A percentile compares a stretch with the other conserved stretches of the same genome.
phyloP scores from a whole-genome alignment of 2,113 vertebrate species.

The Oreochromis spilurus region DNA sequence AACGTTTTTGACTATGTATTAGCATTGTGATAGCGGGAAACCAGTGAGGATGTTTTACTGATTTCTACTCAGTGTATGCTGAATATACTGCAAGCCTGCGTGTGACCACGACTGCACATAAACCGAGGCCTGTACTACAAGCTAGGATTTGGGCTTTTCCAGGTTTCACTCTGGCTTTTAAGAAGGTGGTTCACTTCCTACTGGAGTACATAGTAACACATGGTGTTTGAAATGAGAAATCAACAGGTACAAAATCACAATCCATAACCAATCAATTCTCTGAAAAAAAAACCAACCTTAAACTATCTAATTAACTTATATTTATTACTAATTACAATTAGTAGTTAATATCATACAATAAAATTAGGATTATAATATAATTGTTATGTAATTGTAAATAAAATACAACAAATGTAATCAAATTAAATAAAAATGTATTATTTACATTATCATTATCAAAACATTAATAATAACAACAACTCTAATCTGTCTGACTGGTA shows the following conservation, averaged over 20 bases:
- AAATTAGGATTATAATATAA: neutral
- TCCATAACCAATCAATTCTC: neutral
- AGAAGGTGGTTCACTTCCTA: neutral
- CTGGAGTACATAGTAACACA: neutral
- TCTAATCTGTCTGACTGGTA: neutral
- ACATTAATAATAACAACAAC: neutral
- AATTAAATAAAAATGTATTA: neutral
- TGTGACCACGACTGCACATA: neutral
- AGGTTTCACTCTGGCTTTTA: neutral
- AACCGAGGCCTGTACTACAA: neutral
- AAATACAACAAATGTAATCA: neutral
- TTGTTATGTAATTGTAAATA: neutral
- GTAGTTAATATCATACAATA: neutral
- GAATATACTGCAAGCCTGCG: neutral
- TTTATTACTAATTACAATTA: neutral
- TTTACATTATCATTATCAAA: neutral
- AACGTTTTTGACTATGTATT: neutral
- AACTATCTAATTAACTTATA: neutral
- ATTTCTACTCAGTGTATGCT: neutral
- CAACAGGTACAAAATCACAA: neutral
- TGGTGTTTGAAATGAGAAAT: neutral
- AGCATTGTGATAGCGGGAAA: neutral
- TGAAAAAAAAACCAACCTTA: neutral
- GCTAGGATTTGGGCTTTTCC: neutral
- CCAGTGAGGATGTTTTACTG: neutral